Percentiles rank a stretch among this genome's conserved stretches.
Evolutionary conservation across 2,113 vertebrate genomes (phyloP).

Genomic region (Neodontobutis hainanensis): DNA sequence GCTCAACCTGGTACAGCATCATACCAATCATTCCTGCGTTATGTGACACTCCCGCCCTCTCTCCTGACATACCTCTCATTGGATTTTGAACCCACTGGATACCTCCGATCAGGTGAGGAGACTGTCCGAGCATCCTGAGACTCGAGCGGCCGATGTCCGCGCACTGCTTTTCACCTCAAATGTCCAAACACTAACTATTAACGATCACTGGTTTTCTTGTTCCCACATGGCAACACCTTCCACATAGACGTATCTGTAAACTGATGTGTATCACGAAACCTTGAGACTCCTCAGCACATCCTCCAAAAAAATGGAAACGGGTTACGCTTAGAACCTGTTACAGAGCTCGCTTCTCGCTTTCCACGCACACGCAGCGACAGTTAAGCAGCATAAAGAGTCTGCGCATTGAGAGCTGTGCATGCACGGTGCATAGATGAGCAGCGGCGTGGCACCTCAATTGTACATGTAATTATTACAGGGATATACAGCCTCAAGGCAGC

Average conservation of each 20-base stretch:
- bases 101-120: slow-evolving; percentile 76
- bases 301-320: slow-evolving; percentile 15
- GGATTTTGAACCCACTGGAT: slow-evolving; percentile 81
- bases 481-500: background rate
- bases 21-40: slow-evolving; percentile 47
- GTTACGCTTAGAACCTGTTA: slow-evolving; percentile 53
- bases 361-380: slow-evolving; percentile 1
- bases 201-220: background rate
- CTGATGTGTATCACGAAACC: background rate
- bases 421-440: slow-evolving; percentile 8
- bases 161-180: slow-evolving; percentile 13
- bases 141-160: background rate
- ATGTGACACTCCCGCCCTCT: slow-evolving; percentile 5
- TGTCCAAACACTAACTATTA: slow-evolving; percentile 11
- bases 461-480: background rate
- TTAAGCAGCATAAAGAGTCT: slow-evolving; percentile 27
- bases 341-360: slow-evolving; percentile 8
- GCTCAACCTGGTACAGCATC: slow-evolving; percentile 37
- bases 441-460: slow-evolving; percentile 1
- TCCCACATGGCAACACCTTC: slow-evolving; percentile 55
- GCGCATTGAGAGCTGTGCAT: slow-evolving; percentile 34
- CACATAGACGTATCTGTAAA: slow-evolving; percentile 23
- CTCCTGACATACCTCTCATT: slow-evolving; percentile 75
- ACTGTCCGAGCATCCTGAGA: slow-evolving; percentile 74
- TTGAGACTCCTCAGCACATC: background rate